phyloP scores from a whole-genome alignment of 2,888 invertebrate genomes.

The Tubulanus polymorphus region DNA sequence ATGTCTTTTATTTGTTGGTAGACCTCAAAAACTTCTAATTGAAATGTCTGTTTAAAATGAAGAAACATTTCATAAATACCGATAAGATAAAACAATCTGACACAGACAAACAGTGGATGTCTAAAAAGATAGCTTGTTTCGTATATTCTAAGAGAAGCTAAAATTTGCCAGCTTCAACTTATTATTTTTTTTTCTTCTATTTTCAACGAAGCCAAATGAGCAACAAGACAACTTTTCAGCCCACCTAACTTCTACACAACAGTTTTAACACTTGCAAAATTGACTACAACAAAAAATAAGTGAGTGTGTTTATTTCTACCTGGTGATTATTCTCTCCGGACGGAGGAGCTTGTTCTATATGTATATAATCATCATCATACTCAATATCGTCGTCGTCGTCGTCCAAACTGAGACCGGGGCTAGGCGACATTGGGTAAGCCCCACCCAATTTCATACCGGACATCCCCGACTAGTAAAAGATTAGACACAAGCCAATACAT shows the following conservation, averaged over 20 bases:
- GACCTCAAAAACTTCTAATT: slow-evolving; percentile 55
- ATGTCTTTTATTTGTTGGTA: slow-evolving; percentile 54
- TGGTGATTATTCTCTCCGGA: not conserved
- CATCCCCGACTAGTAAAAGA: too few species aligned
- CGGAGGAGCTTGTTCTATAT: not conserved
- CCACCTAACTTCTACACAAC: not conserved
- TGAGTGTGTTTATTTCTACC: not conserved
- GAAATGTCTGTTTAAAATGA: slow-evolving; percentile 44
- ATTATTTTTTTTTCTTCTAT: too few species aligned
- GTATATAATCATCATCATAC: slow-evolving; percentile 37
- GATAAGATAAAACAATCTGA: not conserved
- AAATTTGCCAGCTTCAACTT: too few species aligned
- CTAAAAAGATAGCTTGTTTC: too few species aligned
- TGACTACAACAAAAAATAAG: too few species aligned
- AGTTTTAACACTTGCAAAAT: too few species aligned
- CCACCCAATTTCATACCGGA: not conserved
- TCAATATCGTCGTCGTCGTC: slow-evolving; percentile 52
- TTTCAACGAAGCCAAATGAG: not conserved
- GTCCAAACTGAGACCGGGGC: slow-evolving; percentile 12
- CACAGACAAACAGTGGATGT: too few species aligned
- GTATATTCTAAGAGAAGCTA: too few species aligned
- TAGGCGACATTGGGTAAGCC: not conserved
- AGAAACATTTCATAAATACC: not conserved
- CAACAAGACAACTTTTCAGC: not conserved
- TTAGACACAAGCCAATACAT: too few species aligned